These are phyloP conservation scores for Lepeophtheirus salmonis DNA, from an alignment of 1,140 invertebrate genomes.

Conservation along the genomic window DNA sequence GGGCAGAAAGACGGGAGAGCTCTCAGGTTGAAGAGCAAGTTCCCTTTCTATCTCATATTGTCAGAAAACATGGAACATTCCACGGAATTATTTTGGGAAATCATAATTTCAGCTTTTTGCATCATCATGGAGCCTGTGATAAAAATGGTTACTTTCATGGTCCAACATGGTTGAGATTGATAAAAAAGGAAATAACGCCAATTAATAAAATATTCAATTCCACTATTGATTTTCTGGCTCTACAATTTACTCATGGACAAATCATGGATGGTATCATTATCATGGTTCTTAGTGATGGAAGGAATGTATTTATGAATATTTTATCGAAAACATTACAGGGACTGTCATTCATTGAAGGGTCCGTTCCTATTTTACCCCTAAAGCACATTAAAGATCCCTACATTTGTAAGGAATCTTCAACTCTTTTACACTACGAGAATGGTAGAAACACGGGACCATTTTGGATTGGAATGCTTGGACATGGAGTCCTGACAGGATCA, in stretches of 20 bases:
- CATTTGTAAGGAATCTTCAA: neutral
- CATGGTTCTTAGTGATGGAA: neutral
- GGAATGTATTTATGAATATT: neutral
- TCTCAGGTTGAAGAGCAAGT: neutral
- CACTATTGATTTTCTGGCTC: neutral
- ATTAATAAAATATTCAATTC: no score
- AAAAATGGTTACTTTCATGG: neutral
- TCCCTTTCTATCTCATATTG: neutral
- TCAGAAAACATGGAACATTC: neutral
- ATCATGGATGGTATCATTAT: neutral
- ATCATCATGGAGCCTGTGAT: neutral
- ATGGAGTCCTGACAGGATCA: neutral
- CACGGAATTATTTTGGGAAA: neutral
- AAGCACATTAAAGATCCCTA: neutral
- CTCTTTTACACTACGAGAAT: neutral
- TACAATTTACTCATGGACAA: neutral
- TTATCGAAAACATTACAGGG: neutral
- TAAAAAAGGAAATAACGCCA: no score
- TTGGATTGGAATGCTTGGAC: conserved; percentile 8
- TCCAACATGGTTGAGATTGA: neutral
- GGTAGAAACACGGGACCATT: neutral
- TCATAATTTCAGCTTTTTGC: neutral
- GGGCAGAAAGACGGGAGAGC: neutral
- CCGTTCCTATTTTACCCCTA: neutral
- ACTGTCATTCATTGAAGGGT: neutral